A percentile compares a stretch with the other conserved stretches of the same genome.
phyloP scores from a whole-genome alignment of 2,888 invertebrate genomes.

The Sinodicranocentrus sp. region DNA sequence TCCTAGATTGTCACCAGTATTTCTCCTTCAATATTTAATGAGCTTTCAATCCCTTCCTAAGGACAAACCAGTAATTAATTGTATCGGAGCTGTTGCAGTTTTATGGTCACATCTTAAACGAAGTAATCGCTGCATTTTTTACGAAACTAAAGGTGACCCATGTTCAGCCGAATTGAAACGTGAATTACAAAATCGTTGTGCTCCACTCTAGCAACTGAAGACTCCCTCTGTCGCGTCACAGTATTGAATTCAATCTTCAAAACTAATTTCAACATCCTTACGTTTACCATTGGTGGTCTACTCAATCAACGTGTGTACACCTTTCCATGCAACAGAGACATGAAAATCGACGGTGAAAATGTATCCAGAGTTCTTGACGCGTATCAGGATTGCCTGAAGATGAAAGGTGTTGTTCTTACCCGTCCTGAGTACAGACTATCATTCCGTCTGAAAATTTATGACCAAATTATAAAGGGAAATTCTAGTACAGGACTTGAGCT shows the following conservation, averaged over 20 bases:
- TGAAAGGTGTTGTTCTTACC: conserved; percentile 61
- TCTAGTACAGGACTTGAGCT: conserved; percentile 28
- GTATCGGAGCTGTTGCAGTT: conserved; percentile 45
- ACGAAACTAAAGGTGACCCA: background rate
- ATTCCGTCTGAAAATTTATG: conserved; percentile 54
- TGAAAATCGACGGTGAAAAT: background rate
- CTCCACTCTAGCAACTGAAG: conserved; percentile 43
- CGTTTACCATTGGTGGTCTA: conserved; percentile 64
- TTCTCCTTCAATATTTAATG: conserved; percentile 37
- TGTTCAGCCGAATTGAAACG: background rate
- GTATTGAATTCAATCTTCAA: conserved; percentile 69
- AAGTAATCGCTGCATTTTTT: conserved; percentile 20
- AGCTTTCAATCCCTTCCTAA: background rate
- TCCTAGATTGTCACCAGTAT: conserved; percentile 40
- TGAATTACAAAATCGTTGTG: conserved; percentile 35
- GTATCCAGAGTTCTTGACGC: conserved; percentile 9
- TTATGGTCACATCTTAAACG: conserved; percentile 43
- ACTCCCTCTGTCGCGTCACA: conserved; percentile 68
- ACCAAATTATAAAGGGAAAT: conserved; percentile 25
- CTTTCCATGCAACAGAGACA: conserved; percentile 67
- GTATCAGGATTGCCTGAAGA: conserved; percentile 60
- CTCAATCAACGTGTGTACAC: conserved; percentile 58
- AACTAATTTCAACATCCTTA: conserved; percentile 54
- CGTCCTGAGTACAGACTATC: conserved; percentile 65
- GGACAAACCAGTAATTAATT: too few species aligned